Evolutionary conservation across 1,140 invertebrate genomes (phyloP).

Genomic region (Planococcus citri): DNA sequence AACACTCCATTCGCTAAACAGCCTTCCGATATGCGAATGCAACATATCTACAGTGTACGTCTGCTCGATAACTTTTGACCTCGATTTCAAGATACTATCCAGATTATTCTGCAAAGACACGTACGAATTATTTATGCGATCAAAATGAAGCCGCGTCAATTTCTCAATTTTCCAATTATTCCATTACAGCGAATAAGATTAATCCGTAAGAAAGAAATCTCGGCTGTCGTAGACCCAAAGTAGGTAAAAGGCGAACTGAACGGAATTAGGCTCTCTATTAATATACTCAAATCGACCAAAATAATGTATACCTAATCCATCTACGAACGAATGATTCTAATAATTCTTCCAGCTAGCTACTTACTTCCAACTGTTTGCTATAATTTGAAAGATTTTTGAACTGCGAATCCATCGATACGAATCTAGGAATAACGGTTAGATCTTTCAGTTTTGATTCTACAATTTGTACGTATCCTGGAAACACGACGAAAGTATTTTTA

Average conservation of each 20-base stretch:
- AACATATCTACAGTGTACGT: slow-evolving; percentile 67
- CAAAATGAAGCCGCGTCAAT: too few species aligned
- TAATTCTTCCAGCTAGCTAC: too few species aligned
- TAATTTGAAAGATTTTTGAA: slow-evolving; percentile 67
- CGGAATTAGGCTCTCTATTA: too few species aligned
- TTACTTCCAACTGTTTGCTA: slow-evolving; percentile 56
- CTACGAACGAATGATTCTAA: too few species aligned
- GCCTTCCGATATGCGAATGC: slow-evolving; percentile 64
- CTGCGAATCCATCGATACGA: slow-evolving; percentile 57
- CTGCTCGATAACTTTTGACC: slow-evolving; percentile 58
- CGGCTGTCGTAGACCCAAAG: too few species aligned
- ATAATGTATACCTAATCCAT: too few species aligned
- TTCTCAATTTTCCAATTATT: too few species aligned
- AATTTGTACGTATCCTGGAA: slow-evolving; percentile 50
- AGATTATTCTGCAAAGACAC: slow-evolving; percentile 36
- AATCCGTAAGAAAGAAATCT: too few species aligned
- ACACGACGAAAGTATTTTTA: slow-evolving; percentile 40
- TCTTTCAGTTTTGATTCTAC: slow-evolving; percentile 65
- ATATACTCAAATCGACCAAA: too few species aligned
- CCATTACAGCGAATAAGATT: too few species aligned
- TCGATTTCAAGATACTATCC: slow-evolving; percentile 38
- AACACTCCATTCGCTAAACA: slow-evolving; percentile 76
- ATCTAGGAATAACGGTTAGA: slow-evolving; percentile 55
- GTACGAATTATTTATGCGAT: background rate
- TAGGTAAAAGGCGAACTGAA: too few species aligned